A percentile compares a stretch with the other conserved stretches of the same genome.
These are phyloP conservation scores for Melipona beecheii DNA, from an alignment of 2,888 invertebrate species.

Conservation along the genomic window DNA sequence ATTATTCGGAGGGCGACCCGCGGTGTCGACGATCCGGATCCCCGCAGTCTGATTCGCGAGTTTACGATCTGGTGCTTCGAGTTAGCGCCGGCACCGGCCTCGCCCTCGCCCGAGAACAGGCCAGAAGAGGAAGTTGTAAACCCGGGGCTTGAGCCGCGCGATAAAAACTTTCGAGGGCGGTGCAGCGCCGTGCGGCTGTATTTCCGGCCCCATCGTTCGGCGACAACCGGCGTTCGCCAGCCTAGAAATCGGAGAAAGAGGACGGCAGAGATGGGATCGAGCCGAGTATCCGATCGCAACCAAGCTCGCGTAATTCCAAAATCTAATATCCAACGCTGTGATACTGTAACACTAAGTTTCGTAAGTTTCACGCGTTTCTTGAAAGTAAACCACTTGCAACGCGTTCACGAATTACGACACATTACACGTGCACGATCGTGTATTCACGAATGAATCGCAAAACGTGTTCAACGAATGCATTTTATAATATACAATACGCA, in stretches of 20 bases:
- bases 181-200: constrained; percentile 57
- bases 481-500: too few relatives aligned
- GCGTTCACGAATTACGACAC: too few relatives aligned
- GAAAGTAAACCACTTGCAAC: too few relatives aligned
- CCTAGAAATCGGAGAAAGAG: constrained; percentile 5
- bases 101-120: not conserved
- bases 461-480: too few relatives aligned
- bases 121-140: constrained; percentile 66
- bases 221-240: constrained; percentile 51
- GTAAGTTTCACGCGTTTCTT: too few relatives aligned
- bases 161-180: constrained; percentile 69
- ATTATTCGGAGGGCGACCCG: constrained; percentile 54
- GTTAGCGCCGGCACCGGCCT: constrained; percentile 29
- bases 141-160: constrained; percentile 67
- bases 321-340: too few relatives aligned
- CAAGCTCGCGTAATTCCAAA: too few relatives aligned
- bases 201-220: constrained; percentile 61
- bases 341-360: too few relatives aligned
- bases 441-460: too few relatives aligned
- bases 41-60: constrained; percentile 65
- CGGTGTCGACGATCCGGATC: constrained; percentile 57
- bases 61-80: constrained; percentile 63
- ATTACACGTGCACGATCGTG: too few relatives aligned
- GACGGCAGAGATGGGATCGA: too few relatives aligned
- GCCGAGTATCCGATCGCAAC: too few relatives aligned